Evolutionary conservation across 2,113 vertebrate genomes (phyloP).

Genomic region (Corvus cornix): DNA sequence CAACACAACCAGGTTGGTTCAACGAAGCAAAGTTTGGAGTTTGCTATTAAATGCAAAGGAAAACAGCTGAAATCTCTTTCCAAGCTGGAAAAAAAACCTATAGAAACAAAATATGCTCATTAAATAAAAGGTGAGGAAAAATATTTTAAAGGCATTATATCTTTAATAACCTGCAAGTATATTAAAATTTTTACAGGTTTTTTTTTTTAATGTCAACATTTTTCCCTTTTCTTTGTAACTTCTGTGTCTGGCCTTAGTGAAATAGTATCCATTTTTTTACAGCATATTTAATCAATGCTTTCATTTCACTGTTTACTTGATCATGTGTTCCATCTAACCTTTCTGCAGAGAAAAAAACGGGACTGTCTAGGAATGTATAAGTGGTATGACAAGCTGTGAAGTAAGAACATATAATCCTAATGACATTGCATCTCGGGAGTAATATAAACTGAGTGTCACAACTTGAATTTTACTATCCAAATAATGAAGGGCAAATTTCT

Average conservation of each 20-base stretch:
- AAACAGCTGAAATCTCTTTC: neutral
- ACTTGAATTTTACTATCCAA: neutral
- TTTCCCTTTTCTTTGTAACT: neutral
- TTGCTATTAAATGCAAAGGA: neutral
- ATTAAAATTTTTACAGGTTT: neutral
- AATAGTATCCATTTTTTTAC: neutral
- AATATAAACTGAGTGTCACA: neutral
- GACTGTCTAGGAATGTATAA: neutral
- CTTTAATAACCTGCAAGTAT: neutral
- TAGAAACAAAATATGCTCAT: neutral
- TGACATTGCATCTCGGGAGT: accelerated
- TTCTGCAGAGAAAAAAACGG: neutral
- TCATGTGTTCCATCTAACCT: neutral
- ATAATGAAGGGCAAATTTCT: neutral
- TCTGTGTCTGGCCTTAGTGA: neutral
- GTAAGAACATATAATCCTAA: neutral
- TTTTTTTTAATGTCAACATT: neutral
- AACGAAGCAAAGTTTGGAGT: neutral
- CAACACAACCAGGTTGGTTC: neutral
- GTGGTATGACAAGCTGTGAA: neutral
- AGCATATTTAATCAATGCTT: neutral
- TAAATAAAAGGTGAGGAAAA: neutral
- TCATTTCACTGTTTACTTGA: neutral
- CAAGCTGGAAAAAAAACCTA: neutral
- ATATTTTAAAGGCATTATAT: neutral